Conservation (phyloP, 2,888 invertebrate genomes). For the Zelleria hepariella region DNA sequence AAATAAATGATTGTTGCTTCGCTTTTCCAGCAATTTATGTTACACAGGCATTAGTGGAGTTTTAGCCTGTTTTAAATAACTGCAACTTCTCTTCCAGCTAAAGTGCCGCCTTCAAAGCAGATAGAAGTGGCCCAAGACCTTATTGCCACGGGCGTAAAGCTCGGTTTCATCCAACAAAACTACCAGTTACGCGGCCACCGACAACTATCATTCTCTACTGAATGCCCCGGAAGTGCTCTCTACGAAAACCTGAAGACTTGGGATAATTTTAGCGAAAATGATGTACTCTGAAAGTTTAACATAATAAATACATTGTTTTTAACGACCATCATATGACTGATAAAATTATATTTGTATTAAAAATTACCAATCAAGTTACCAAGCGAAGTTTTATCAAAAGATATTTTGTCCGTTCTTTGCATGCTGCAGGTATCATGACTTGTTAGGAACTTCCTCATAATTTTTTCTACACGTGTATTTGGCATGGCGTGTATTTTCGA, state of each 20-base stretch:
- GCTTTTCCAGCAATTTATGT: too few relatives aligned
- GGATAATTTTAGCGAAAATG: slow-evolving; percentile 32
- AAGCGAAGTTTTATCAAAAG: too few relatives aligned
- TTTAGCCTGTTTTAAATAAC: too few relatives aligned
- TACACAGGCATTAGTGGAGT: too few relatives aligned
- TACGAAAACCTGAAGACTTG: slow-evolving; percentile 75
- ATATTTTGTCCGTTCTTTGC: too few relatives aligned
- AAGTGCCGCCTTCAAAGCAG: slow-evolving; percentile 70
- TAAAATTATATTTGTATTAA: not conserved
- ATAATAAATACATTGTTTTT: not conserved
- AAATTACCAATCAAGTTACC: not conserved
- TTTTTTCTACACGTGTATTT: too few relatives aligned
- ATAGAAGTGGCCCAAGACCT: slow-evolving; percentile 66
- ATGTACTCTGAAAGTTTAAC: not conserved
- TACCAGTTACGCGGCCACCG: slow-evolving; percentile 76
- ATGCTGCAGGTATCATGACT: too few relatives aligned
- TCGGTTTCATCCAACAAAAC: slow-evolving; percentile 68
- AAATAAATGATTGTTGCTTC: too few relatives aligned
- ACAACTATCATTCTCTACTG: slow-evolving; percentile 57
- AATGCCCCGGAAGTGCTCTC: slow-evolving; percentile 77
- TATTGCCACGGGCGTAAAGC: slow-evolving; percentile 71
- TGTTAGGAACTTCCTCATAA: too few relatives aligned
- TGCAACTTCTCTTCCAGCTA: slow-evolving; percentile 44
- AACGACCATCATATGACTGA: too few relatives aligned
- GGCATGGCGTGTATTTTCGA: too few relatives aligned